phyloP scores from a whole-genome alignment of 2,797 vertebrate species.

The Coccyzus lansbergi region DNA sequence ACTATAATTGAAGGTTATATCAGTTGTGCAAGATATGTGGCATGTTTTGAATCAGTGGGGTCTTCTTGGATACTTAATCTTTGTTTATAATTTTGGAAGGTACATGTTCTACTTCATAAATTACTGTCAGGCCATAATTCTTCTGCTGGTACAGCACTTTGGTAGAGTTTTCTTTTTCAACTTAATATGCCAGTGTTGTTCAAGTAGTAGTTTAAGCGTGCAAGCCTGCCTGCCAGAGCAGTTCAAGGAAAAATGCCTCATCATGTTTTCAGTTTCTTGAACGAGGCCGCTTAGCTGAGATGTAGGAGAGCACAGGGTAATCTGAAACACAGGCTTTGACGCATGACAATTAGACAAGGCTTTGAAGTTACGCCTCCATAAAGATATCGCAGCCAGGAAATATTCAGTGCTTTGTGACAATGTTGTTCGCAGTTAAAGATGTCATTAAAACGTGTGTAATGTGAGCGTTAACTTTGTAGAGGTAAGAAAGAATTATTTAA shows the following conservation, averaged over 20 bases:
- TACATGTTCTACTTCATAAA: not conserved
- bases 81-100: not conserved
- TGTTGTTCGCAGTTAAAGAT: not conserved
- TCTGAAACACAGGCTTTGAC: not conserved
- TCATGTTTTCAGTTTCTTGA: not conserved
- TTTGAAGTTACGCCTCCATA: not conserved
- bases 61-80: not conserved
- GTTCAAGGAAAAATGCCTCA: not conserved
- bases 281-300: not conserved
- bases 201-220: not conserved
- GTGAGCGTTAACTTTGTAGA: not conserved
- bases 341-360: fast-evolving
- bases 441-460: not conserved
- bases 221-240: not conserved
- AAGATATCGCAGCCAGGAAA: not conserved
- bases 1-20: not conserved
- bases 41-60: not conserved
- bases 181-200: not conserved
- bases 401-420: not conserved
- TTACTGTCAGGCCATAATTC: not conserved
- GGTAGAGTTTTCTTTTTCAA: not conserved
- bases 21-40: fast-evolving
- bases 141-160: not conserved
- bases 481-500: not conserved
- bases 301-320: not conserved